These are phyloP conservation scores for Ashinkailepas kermadecensis DNA, from an alignment of 2,888 invertebrate genomes.

Conservation along the genomic window DNA sequence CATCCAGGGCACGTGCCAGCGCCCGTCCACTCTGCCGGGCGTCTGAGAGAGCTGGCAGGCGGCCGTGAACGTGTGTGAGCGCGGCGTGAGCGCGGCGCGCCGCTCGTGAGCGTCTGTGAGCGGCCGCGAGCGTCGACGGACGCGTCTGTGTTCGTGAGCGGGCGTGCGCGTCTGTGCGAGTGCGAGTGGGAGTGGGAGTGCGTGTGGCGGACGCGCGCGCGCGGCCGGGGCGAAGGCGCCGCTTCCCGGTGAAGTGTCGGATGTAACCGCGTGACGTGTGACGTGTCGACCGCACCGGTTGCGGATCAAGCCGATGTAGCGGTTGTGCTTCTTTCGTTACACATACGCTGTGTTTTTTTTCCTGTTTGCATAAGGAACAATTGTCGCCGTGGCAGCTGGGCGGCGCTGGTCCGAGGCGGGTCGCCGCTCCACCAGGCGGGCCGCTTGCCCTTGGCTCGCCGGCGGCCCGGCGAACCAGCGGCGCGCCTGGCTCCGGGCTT, in stretches of 20 bases:
- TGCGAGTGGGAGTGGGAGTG: background rate
- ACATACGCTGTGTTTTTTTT: background rate
- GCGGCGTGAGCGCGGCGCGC: too few relatives aligned
- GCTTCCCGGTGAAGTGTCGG: too few relatives aligned
- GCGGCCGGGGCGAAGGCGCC: background rate
- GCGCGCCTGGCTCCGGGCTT: background rate
- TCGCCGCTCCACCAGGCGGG: background rate
- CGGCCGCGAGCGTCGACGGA: background rate
- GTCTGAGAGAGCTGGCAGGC: background rate
- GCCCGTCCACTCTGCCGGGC: too few relatives aligned
- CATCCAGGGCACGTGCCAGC: too few relatives aligned
- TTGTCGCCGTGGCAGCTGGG: background rate
- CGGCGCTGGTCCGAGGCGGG: background rate
- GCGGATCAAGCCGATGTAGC: background rate
- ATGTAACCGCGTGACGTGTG: too few relatives aligned
- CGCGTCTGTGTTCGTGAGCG: background rate
- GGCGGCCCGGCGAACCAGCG: background rate
- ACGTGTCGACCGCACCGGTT: too few relatives aligned
- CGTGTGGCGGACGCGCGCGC: background rate
- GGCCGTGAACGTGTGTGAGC: background rate
- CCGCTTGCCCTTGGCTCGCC: background rate
- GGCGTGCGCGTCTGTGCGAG: too few relatives aligned
- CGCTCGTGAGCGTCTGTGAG: too few relatives aligned
- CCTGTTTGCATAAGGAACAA: background rate
- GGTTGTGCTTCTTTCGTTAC: conserved; percentile 8